phyloP scores from a whole-genome alignment of 2,888 invertebrate species.

The Drosophila meridiana region DNA sequence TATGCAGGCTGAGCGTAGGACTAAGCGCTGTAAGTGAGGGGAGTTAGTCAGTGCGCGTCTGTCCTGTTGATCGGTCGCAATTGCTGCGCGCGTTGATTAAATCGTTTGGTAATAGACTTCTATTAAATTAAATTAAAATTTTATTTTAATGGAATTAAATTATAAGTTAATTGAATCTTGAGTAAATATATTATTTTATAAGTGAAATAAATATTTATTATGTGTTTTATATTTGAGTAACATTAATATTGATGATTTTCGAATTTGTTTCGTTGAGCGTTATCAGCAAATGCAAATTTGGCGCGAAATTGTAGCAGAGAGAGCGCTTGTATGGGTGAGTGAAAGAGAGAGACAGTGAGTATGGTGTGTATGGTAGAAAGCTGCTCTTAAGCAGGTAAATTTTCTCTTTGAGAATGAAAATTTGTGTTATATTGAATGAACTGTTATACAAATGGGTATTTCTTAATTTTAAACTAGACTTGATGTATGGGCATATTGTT shows the following conservation, averaged over 20 bases:
- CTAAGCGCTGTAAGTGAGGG: not conserved
- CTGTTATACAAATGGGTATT: not conserved
- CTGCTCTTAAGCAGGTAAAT: not conserved
- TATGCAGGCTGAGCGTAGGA: not conserved
- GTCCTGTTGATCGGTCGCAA: not conserved
- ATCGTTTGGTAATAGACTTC: too few relatives aligned
- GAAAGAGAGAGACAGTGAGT: not conserved
- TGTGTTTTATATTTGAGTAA: not conserved
- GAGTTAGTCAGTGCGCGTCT: slow-evolving; percentile 4
- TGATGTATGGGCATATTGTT: too few relatives aligned
- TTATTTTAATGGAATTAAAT: too few relatives aligned
- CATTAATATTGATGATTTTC: too few relatives aligned
- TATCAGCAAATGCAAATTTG: not conserved
- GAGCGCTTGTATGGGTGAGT: not conserved
- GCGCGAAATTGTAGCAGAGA: not conserved
- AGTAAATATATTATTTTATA: too few relatives aligned
- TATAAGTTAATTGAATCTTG: too few relatives aligned
- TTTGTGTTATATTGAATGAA: not conserved
- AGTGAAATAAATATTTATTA: not conserved
- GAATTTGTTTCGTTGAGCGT: too few relatives aligned
- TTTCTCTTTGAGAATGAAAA: not conserved
- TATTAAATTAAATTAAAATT: too few relatives aligned
- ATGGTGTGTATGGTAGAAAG: not conserved
- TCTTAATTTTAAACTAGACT: too few relatives aligned
- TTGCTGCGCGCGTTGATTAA: not conserved